These are phyloP conservation scores for Cecidostiba fungosa DNA, from an alignment of 2,888 invertebrate genomes.

Conservation along the genomic window DNA sequence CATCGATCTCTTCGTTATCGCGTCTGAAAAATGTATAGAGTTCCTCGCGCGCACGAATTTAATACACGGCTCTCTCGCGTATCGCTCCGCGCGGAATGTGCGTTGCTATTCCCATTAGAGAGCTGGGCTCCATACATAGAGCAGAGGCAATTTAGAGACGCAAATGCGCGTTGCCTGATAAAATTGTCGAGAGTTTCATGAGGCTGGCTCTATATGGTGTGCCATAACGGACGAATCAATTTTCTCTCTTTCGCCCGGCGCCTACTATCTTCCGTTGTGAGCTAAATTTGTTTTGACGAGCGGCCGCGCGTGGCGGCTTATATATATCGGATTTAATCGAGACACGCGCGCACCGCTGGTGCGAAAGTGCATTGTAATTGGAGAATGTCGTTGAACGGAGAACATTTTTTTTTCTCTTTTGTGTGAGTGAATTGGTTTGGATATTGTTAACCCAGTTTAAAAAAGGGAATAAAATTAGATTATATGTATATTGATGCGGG, in stretches of 20 bases:
- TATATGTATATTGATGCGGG: neutral
- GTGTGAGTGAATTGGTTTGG: neutral
- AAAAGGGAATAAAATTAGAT: neutral
- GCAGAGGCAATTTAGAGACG: constrained; percentile 28
- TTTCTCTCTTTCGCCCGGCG: neutral
- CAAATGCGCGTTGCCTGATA: constrained; percentile 27
- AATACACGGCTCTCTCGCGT: neutral
- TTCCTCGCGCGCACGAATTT: neutral
- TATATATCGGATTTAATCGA: neutral
- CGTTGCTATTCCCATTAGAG: constrained; percentile 45
- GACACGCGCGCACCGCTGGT: neutral
- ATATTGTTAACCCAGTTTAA: neutral
- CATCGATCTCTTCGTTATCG: constrained; percentile 43
- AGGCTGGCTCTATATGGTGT: neutral
- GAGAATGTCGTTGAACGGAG: neutral
- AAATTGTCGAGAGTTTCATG: constrained; percentile 31
- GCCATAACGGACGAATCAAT: constrained; percentile 33
- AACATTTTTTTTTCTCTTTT: neutral
- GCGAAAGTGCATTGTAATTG: constrained; percentile 26
- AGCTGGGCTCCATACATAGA: neutral
- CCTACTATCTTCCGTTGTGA: neutral
- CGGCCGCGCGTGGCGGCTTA: neutral
- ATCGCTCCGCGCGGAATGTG: neutral
- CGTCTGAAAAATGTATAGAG: constrained; percentile 29
- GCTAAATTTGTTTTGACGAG: constrained; percentile 38